Evolutionary conservation across 35 echinoderm and acorn worm genomes (phyloP), one percentile per base, ranked within the genome.

Genomic region (Patiria miniata): DNA sequence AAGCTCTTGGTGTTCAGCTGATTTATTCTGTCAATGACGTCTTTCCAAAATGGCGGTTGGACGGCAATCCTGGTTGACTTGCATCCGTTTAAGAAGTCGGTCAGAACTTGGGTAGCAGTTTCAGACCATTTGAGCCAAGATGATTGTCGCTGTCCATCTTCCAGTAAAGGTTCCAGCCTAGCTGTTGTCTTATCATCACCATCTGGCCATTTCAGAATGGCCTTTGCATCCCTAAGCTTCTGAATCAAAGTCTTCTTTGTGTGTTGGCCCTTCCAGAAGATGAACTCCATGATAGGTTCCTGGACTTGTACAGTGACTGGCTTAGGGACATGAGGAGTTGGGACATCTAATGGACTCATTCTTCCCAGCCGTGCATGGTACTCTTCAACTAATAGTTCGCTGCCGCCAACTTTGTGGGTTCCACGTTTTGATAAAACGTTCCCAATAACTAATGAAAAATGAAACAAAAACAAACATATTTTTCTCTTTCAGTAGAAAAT

Each of bases 311-410:
- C 33, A 12, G 51, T 21, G 14, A 84, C 16, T 61, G 82, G 82
- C 57, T 84, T 84, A 19, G 82, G 82, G 28, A 61, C 36, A 12
- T 59, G 51, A 18, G 82, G 82, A 38, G 57, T 58, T 60, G 82
- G 82, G 30, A 36, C 82, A 33, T 84, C 82, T 17, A 58, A 22
- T 16, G 55, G 65, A 23, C 29, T 73, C 26, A 73, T 9, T 38
- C 36, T 84, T 58, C 56, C 53, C 4, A 84, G 54, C 57, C 82
- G 59, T 58, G 57, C 82, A 61, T 84, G 16, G 53, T 84, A 38
- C 29, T 22, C 36, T 58, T 53, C 57, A 53, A 84, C 82, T 10
- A 4, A 36, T 16, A 84, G 51, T 8, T 22, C 15, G 17, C 38
- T 30, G 5, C 82, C 54, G 9, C 30, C 53, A 39, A 84, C 36